Evolutionary conservation across 2,888 invertebrate genomes (phyloP).

Genomic region (Nemotelus nigrinus): DNA sequence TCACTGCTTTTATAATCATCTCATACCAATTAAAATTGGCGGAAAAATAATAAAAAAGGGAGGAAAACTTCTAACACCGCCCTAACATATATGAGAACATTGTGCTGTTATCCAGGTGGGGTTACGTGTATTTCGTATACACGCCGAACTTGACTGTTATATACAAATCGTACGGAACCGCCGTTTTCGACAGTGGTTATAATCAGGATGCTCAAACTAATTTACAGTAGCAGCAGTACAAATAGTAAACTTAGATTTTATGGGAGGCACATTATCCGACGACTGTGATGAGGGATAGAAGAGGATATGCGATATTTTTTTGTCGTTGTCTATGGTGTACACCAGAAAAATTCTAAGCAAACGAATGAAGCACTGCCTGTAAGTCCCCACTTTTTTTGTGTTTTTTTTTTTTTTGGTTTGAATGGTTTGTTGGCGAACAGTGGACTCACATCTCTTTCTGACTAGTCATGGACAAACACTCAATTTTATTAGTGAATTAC

Average conservation of each 20-base stretch:
- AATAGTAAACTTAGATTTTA: neutral
- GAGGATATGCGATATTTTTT: too few species aligned
- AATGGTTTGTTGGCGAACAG: too few species aligned
- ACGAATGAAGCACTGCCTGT: too few species aligned
- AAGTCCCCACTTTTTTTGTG: too few species aligned
- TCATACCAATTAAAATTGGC: conserved; percentile 48
- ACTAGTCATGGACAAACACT: too few species aligned
- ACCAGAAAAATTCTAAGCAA: too few species aligned
- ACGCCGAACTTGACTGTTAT: conserved; percentile 10
- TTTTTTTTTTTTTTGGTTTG: too few species aligned
- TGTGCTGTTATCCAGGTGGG: conserved; percentile 23
- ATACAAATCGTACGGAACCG: conserved; percentile 4
- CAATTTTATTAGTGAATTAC: too few species aligned
- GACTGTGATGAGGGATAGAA: too few species aligned
- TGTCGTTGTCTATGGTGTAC: too few species aligned
- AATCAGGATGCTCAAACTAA: conserved; percentile 21
- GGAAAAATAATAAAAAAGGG: conserved; percentile 36
- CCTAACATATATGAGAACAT: conserved; percentile 48
- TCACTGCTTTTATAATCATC: conserved; percentile 38
- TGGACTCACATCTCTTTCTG: too few species aligned
- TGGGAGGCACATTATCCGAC: too few species aligned
- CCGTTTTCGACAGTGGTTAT: neutral
- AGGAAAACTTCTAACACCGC: conserved; percentile 54
- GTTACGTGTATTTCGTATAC: conserved; percentile 13
- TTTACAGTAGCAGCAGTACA: neutral